Percentiles rank a stretch among this genome's conserved stretches.
phyloP scores from a whole-genome alignment of 1,140 invertebrate species.

The Odontomachus brunneus region DNA sequence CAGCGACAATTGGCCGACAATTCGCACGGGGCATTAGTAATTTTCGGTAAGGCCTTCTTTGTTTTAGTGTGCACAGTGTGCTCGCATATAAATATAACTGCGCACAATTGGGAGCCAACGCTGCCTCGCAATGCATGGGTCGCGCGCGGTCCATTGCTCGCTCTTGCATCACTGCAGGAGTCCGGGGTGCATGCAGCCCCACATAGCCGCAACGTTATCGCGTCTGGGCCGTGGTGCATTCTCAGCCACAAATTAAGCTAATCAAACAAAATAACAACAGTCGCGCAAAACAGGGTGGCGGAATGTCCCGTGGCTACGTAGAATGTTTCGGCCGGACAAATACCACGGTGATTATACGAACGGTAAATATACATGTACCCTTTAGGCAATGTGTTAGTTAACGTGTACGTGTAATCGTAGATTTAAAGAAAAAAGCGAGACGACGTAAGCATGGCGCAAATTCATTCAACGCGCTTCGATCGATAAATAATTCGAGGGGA shows the following conservation, averaged over 20 bases:
- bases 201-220: slow-evolving; percentile 65
- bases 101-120: slow-evolving; percentile 45
- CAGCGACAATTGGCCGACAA: slow-evolving; percentile 27
- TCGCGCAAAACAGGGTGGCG: slow-evolving; percentile 40
- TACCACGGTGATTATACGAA: slow-evolving; percentile 34
- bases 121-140: slow-evolving; percentile 43
- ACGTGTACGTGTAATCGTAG: neutral
- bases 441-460: no score
- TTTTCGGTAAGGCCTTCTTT: slow-evolving; percentile 58
- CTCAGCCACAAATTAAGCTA: slow-evolving; percentile 50
- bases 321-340: slow-evolving; percentile 36
- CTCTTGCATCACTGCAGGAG: slow-evolving; percentile 63
- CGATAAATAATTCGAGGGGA: no score
- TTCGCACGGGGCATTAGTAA: slow-evolving; percentile 54
- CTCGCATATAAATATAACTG: slow-evolving; percentile 27
- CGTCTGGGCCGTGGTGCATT: slow-evolving; percentile 46
- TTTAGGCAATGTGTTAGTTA: neutral
- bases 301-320: slow-evolving; percentile 19
- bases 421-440: neutral
- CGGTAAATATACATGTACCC: neutral
- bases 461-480: neutral
- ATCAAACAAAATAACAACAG: slow-evolving; percentile 63
- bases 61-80: slow-evolving; percentile 33
- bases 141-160: slow-evolving; percentile 56
- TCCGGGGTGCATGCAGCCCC: slow-evolving; percentile 12